These are phyloP conservation scores for Caenorhabditis wallacei DNA, from an alignment of 2,888 invertebrate genomes.

Conservation along the genomic window DNA sequence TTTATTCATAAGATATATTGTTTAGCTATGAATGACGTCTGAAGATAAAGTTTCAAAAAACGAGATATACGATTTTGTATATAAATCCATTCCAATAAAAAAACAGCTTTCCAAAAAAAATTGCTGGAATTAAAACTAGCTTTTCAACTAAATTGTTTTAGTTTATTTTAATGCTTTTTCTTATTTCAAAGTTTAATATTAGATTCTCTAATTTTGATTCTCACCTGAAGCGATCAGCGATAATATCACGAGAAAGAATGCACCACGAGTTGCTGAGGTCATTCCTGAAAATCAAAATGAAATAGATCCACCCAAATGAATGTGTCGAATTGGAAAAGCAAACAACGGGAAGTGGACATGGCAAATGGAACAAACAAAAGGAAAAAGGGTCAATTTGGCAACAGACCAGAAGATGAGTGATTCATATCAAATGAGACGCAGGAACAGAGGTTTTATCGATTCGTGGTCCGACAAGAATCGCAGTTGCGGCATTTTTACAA, in stretches of 20 bases:
- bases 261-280: constrained; percentile 16
- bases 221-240: constrained; percentile 43
- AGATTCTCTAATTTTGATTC: background rate
- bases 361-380: constrained; percentile 48
- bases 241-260: constrained; percentile 21
- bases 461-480: constrained; percentile 36
- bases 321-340: constrained; percentile 46
- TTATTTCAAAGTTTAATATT: background rate
- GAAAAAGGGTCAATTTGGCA: constrained; percentile 36
- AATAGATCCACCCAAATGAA: constrained; percentile 6
- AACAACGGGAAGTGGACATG: constrained; percentile 58
- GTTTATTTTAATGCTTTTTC: background rate
- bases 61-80: background rate
- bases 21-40: background rate
- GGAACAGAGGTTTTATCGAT: constrained; percentile 38
- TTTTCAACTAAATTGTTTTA: too few relatives aligned
- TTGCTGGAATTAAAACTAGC: too few relatives aligned
- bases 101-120: too few relatives aligned
- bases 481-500: background rate
- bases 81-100: too few relatives aligned
- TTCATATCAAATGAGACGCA: constrained; percentile 42
- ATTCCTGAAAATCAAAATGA: constrained; percentile 49
- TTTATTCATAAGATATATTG: constrained; percentile 19
- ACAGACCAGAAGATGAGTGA: constrained; percentile 6
- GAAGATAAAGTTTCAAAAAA: background rate